Base-by-base conservation (phyloP, 2,888 invertebrate species). In the Scaptomyza cyrtandrae region DNA sequence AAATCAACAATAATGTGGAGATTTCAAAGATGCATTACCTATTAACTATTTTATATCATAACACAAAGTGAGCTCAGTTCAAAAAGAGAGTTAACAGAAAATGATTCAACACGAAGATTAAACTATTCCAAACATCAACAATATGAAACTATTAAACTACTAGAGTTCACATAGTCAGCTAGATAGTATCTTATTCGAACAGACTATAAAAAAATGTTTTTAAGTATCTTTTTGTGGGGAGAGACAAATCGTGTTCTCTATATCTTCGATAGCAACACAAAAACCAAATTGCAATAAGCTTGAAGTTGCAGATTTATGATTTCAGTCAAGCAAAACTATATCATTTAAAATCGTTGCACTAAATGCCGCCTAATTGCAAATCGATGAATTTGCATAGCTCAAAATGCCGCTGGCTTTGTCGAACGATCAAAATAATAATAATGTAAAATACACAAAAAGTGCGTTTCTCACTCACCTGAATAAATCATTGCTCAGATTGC, bases 391-490 rank as follows among this genome's bases (percentile, higher is more conserved):
- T 83, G 69, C 80, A 81, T 81, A 76, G 52, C 58, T 73, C 64
- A 81, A 81, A 83, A 60, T 44, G 71, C 74, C 67, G 66, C 33
- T 58, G 54, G 74, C 74, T 41, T 41, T 58, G 19, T 24, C 24
- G 44, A 35, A 33, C 33, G 41, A 35, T 50, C 24, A 24, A 24
- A 24, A 5, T 24, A 24, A 24, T 24, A 24, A 24, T 24, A 27
- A 45, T 19, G 2, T 19, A 27, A 10, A 2, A n/a, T 16, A 44
- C 10, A 44, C 31, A 49, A 66, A 77, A 75, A 75, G 55, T 80
- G 80, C 71, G 70, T 78, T 71, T 63, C 43, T 27, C 41, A 78
- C 77, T 88, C 68, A 88, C 85, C 87, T 86, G 87, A 62, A 88
- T 86, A 86, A 86, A 88, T 88, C 89, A 86, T 88, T 52, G 69